Base-by-base conservation (phyloP, 2,888 invertebrate species). In the Pyrrhosoma nymphula region DNA sequence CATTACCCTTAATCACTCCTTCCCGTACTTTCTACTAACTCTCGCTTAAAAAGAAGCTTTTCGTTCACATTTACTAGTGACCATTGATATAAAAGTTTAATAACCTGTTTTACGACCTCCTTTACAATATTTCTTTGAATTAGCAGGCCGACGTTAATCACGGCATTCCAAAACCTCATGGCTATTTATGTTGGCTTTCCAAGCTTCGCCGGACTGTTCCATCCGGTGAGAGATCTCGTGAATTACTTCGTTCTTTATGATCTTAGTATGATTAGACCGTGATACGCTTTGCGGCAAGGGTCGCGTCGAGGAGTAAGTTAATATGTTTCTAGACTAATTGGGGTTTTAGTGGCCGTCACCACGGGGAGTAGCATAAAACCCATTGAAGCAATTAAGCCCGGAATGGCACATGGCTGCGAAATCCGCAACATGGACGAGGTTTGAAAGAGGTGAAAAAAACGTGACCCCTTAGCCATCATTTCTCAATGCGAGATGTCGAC, bases 301-400 rank as follows among this genome's bases (percentile, higher is more conserved):
- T 82, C 30, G 82, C 30, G 82, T 35, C n/a, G 26, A 26, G n/a
- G 82, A 60, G 69, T 20, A 69, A 35, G 82, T 30, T 30, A 35
- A 82, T 82, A 82, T 35, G 82, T 30, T 60, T 82, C 82, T 35
- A 35, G 82, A 82, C 82, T 82, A 82, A 82, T 82, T 82, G 82
- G 82, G 82, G 82, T 82, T 82, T 35, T 82, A 82, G 82, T 35
- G 82, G 82, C 82, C 82, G 16, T 82, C 82, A 18, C 69, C 82
- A 35, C 82, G n/a, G 82, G 30, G 8, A 18, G n/a, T 26, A 35
- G 82, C 35, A 82, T 35, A 82, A 82, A 82, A 82, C 82, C 35
- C 82, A 82, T 82, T 35, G 82, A 10, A 35, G 82, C 82, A 82
- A 82, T 82, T 82, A 82, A 30, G 82, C 35, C 26, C 30, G 14